phyloP scores from a whole-genome alignment of 2,113 vertebrate genomes.

The Pardalotus punctatus region DNA sequence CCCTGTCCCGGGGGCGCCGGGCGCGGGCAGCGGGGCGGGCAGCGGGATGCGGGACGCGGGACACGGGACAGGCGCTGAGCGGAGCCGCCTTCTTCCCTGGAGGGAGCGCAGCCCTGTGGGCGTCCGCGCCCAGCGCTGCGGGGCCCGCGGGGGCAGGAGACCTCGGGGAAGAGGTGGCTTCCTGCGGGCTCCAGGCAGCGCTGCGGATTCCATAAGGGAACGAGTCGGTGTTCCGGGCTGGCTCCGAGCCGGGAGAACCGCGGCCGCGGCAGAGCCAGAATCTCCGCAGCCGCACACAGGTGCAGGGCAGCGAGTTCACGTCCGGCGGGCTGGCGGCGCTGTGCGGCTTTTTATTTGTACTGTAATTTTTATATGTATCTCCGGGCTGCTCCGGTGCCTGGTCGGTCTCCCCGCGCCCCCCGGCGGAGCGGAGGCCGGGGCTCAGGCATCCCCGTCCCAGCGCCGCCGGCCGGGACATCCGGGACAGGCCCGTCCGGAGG shows the following conservation, averaged over 20 bases:
- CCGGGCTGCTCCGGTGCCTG: neutral
- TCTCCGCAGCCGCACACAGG: neutral
- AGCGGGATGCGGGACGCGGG: no score
- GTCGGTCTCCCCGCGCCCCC: neutral
- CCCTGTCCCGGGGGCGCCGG: neutral
- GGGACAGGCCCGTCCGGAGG: no score
- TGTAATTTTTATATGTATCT: neutral
- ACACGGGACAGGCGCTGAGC: neutral
- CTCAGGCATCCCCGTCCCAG: fast-evolving
- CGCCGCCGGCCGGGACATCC: neutral
- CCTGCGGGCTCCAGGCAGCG: fast-evolving
- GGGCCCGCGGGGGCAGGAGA: fast-evolving
- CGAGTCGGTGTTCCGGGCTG: neutral
- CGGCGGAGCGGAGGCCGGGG: neutral
- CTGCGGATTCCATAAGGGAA: neutral
- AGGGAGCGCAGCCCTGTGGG: neutral
- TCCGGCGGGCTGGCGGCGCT: neutral
- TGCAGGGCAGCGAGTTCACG: neutral
- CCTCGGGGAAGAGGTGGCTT: neutral
- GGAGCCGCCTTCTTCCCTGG: neutral
- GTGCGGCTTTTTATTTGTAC: fast-evolving
- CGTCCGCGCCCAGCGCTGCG: neutral
- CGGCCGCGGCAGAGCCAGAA: neutral
- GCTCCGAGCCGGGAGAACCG: neutral
- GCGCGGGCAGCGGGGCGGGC: neutral